Conservation (phyloP, 2,797 vertebrate genomes). For the Cottoperca gobio region DNA sequence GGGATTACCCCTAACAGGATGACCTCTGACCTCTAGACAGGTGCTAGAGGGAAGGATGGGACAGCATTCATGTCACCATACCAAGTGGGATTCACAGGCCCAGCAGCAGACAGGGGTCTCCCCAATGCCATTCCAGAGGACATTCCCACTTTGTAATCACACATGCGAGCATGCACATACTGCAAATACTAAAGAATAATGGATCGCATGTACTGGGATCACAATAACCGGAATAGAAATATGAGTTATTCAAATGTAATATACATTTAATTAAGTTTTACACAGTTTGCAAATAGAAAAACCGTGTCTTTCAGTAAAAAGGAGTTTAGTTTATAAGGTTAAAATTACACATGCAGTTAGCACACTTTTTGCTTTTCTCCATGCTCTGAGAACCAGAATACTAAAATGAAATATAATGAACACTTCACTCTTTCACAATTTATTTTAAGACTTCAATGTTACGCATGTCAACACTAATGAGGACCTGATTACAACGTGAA, state of each 20-base stretch:
- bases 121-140: slow-evolving; percentile 61
- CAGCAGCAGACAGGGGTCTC: slow-evolving; percentile 47
- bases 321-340: neutral
- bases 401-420: neutral
- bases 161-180: slow-evolving; percentile 46
- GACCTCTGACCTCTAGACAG: slow-evolving; percentile 77
- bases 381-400: neutral
- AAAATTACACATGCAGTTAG: neutral
- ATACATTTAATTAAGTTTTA: neutral
- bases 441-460: slow-evolving; percentile 6
- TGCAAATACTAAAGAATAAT: slow-evolving; percentile 47
- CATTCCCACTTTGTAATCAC: slow-evolving; percentile 63
- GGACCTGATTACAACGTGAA: slow-evolving; percentile 5
- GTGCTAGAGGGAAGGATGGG: slow-evolving; percentile 74
- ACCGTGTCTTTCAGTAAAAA: neutral
- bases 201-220: slow-evolving; percentile 16
- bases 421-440: slow-evolving; percentile 11
- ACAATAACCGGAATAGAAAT: slow-evolving; percentile 26
- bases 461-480: slow-evolving; percentile 16
- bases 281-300: neutral
- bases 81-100: slow-evolving; percentile 67
- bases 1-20: slow-evolving; percentile 80
- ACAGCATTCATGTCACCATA: slow-evolving; percentile 65
- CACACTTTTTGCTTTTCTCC: neutral
- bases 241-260: neutral